phyloP scores from a whole-genome alignment of 2,797 vertebrate species.

The Sebastes goodei region DNA sequence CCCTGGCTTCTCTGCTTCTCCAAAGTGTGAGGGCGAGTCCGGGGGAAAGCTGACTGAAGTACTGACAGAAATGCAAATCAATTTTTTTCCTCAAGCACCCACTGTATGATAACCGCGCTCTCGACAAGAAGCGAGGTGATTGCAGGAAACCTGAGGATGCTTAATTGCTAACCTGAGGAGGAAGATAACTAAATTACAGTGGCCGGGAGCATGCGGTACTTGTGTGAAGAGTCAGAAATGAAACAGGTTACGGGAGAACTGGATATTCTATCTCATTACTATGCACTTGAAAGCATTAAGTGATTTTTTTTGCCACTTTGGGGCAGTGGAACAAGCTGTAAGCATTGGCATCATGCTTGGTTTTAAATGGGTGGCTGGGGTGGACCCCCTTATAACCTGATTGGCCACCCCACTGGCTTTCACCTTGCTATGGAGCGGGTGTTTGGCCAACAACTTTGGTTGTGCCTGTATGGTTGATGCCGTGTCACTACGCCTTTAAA shows the following conservation, averaged over 20 bases:
- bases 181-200: slow-evolving; percentile 4
- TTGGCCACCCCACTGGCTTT: background rate
- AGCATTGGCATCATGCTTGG: background rate
- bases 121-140: slow-evolving; percentile 44
- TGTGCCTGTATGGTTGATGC: background rate
- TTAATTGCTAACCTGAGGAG: slow-evolving; percentile 37
- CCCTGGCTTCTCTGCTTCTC: slow-evolving; percentile 38
- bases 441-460: too few relatives aligned
- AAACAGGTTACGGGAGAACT: background rate
- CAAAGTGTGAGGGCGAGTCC: slow-evolving; percentile 9
- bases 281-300: background rate
- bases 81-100: slow-evolving; percentile 45
- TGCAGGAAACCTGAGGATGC: slow-evolving; percentile 22
- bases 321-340: background rate
- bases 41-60: slow-evolving; percentile 32
- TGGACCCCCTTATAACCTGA: too few relatives aligned
- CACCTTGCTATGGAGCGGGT: background rate
- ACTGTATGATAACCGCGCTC: slow-evolving; percentile 50
- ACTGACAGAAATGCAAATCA: slow-evolving; percentile 59
- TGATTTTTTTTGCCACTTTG: background rate
- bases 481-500: background rate
- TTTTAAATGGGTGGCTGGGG: too few relatives aligned
- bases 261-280: background rate
- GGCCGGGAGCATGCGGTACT: background rate
- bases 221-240: background rate